phyloP scores from a whole-genome alignment of 2,797 vertebrate species.

The Lepidocolaptes lacrymiger region DNA sequence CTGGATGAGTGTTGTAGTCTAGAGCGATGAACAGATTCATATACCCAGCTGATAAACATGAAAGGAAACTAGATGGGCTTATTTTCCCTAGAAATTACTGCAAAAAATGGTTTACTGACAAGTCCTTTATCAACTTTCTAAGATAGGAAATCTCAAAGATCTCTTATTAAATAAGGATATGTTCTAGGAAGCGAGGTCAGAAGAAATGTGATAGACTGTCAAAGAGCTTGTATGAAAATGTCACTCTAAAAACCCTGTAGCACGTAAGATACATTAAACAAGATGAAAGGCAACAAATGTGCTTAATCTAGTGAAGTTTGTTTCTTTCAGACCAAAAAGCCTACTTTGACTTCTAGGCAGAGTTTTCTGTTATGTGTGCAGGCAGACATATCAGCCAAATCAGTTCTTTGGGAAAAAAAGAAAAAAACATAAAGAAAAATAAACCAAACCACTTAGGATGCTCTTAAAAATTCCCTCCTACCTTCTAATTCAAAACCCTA shows the following conservation, averaged over 20 bases:
- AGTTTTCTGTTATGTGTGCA: not conserved
- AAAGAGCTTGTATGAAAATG: not conserved
- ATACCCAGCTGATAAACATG: not conserved
- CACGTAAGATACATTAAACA: not conserved
- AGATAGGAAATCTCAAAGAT: not conserved
- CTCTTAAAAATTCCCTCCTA: not conserved
- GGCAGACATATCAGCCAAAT: not conserved
- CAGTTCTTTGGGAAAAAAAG: not conserved
- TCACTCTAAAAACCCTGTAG: not conserved
- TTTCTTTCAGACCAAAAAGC: not conserved
- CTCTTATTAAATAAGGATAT: conserved; percentile 1
- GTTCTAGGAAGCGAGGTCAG: not conserved
- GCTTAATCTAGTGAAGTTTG: not conserved
- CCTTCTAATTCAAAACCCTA: not conserved
- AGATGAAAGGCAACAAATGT: not conserved
- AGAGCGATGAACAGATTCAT: not conserved
- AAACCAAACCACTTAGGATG: not conserved
- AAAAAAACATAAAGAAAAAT: not conserved
- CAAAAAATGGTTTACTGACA: not conserved
- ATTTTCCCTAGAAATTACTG: not conserved
- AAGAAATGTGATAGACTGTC: not conserved
- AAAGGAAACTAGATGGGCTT: not conserved
- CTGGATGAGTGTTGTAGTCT: not conserved
- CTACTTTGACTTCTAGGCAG: not conserved
- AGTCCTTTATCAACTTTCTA: not conserved